These are phyloP conservation scores for Tauraco hartlaubi DNA, from an alignment of 2,797 vertebrate genomes.

Conservation along the genomic window DNA sequence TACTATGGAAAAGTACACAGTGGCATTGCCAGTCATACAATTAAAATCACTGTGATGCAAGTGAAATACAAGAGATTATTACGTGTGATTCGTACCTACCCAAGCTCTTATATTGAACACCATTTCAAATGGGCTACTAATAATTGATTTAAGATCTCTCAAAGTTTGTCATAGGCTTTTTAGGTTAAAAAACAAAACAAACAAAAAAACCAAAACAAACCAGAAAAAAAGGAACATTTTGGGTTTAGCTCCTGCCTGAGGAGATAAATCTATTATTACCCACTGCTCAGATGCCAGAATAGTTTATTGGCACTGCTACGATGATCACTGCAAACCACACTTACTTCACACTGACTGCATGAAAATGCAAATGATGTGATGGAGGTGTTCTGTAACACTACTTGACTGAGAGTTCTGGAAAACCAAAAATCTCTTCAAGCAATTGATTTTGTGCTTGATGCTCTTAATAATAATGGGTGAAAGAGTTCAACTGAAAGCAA, in stretches of 20 bases:
- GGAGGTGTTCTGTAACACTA: neutral
- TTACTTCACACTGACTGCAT: neutral
- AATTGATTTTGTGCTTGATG: constrained; percentile 65
- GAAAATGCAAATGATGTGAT: constrained; percentile 35
- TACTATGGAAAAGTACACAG: neutral
- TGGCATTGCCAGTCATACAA: neutral
- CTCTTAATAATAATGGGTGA: constrained; percentile 66
- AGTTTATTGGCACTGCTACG: neutral
- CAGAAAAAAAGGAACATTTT: neutral
- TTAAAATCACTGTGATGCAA: neutral
- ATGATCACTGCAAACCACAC: neutral
- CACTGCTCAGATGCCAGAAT: neutral
- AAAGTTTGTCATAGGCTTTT: neutral
- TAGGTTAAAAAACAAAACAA: neutral
- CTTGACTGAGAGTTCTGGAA: neutral
- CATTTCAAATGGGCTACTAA: neutral
- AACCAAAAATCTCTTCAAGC: neutral
- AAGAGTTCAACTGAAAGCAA: constrained; percentile 46
- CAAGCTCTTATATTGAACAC: neutral
- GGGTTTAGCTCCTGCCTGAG: neutral
- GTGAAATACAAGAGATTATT: neutral
- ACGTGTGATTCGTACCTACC: neutral
- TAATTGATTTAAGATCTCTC: neutral
- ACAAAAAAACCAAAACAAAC: neutral
- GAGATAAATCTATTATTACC: neutral